Conservation (phyloP, 2,113 vertebrate genomes). For the Todiramphus chloris region DNA sequence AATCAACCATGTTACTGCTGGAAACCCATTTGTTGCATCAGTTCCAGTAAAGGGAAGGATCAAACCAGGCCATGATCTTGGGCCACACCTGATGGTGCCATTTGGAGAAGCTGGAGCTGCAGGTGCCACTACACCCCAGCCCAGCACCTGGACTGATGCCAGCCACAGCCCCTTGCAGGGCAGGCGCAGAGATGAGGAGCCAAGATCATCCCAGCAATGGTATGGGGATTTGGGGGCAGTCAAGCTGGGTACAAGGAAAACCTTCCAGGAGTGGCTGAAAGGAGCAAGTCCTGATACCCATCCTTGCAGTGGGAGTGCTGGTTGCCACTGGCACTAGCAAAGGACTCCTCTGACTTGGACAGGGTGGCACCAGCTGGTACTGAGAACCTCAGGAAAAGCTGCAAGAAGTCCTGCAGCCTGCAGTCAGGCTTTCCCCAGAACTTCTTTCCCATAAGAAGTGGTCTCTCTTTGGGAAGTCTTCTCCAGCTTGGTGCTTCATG, state of each 20-base stretch:
- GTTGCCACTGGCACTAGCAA: not conserved
- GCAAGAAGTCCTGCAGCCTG: not conserved
- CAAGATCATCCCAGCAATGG: not conserved
- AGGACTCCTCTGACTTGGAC: not conserved
- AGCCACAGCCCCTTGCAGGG: not conserved
- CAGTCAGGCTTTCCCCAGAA: not conserved
- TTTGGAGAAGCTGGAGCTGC: not conserved
- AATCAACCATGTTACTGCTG: not conserved
- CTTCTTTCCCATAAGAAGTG: not conserved
- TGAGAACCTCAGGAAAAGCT: not conserved
- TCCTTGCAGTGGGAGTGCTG: not conserved
- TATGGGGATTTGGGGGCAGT: not conserved
- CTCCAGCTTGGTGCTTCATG: not conserved
- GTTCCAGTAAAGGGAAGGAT: not conserved
- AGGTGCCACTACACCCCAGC: not conserved
- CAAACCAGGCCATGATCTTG: accelerated
- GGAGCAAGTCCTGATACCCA: not conserved
- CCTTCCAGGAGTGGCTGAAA: not conserved
- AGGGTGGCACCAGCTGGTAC: not conserved
- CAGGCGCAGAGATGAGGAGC: not conserved
- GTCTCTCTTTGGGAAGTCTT: not conserved
- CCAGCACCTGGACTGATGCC: too few relatives aligned
- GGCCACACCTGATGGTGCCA: not conserved
- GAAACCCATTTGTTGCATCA: not conserved
- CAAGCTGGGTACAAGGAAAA: not conserved